phyloP scores from a whole-genome alignment of 1,140 invertebrate genomes.

The Nautilus pompilius region DNA sequence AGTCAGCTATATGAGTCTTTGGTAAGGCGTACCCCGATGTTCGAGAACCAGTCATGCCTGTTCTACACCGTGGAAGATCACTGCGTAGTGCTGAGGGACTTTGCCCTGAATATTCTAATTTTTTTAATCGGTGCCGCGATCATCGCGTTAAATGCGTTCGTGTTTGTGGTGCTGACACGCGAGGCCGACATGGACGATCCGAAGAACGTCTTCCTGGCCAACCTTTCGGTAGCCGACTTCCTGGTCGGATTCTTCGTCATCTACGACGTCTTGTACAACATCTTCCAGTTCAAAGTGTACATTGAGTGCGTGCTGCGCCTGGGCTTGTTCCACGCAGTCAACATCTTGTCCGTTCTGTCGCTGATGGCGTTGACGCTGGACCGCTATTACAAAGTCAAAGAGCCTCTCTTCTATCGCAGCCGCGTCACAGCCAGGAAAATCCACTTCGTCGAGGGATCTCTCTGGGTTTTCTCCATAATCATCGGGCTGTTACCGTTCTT shows the following conservation, averaged over 20 bases:
- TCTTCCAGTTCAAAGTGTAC: constrained; percentile 12
- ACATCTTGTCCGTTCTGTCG: constrained; percentile 11
- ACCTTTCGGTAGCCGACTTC: constrained; percentile 10
- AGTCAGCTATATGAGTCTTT: too few relatives aligned
- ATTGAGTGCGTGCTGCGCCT: constrained; percentile 15
- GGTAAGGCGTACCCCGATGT: too few relatives aligned
- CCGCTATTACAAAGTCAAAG: constrained; percentile 13
- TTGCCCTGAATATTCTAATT: not conserved
- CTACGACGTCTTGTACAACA: constrained; percentile 15
- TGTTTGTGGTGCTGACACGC: not conserved
- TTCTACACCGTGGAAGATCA: not conserved
- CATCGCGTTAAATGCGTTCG: constrained; percentile 6
- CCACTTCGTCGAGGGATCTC: not conserved
- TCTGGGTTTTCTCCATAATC: constrained; percentile 9
- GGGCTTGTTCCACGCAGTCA: constrained; percentile 9
- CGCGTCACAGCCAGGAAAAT: not conserved
- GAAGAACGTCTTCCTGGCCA: constrained; percentile 6
- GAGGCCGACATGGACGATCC: not conserved
- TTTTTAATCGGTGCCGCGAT: not conserved
- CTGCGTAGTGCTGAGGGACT: constrained; percentile 6
- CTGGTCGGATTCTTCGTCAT: constrained; percentile 11
- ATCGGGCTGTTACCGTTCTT: constrained; percentile 14
- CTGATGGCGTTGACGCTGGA: constrained; percentile 11
- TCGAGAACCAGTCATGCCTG: not conserved
- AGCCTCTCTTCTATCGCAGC: constrained; percentile 6